These are phyloP conservation scores for Sylvietta virens DNA, from an alignment of 2,113 vertebrate species.

Conservation along the genomic window DNA sequence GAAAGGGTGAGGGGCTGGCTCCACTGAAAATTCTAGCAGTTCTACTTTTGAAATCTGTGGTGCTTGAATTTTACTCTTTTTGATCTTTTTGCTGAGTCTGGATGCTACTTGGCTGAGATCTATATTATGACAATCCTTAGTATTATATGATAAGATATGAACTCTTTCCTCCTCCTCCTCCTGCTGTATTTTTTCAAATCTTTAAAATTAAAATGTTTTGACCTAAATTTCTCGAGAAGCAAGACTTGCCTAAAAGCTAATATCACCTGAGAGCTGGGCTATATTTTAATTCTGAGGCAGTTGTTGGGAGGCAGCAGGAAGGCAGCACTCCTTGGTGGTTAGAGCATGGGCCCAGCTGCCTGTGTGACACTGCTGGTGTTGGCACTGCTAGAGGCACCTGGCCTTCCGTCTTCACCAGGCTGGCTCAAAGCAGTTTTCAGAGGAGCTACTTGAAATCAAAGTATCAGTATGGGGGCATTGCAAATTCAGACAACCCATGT, in stretches of 20 bases:
- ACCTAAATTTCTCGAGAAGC: background rate
- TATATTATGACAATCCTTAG: background rate
- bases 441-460: background rate
- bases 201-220: background rate
- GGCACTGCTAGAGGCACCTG: background rate
- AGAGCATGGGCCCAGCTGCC: background rate
- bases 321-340: background rate
- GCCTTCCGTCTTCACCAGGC: background rate
- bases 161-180: background rate
- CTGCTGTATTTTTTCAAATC: background rate
- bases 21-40: background rate
- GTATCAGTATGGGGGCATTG: background rate
- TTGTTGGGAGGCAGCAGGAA: background rate
- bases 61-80: background rate
- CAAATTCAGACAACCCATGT: background rate
- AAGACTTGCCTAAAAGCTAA: rapidly evolving
- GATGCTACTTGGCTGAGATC: background rate
- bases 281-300: background rate
- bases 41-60: background rate
- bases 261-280: background rate
- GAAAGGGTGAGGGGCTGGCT: background rate
- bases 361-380: background rate
- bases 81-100: background rate
- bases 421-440: background rate
- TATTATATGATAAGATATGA: background rate